A percentile compares a stretch with the other conserved stretches of the same genome.
Conservation (phyloP, 2,113 vertebrate species). For the Podarcis muralis region DNA sequence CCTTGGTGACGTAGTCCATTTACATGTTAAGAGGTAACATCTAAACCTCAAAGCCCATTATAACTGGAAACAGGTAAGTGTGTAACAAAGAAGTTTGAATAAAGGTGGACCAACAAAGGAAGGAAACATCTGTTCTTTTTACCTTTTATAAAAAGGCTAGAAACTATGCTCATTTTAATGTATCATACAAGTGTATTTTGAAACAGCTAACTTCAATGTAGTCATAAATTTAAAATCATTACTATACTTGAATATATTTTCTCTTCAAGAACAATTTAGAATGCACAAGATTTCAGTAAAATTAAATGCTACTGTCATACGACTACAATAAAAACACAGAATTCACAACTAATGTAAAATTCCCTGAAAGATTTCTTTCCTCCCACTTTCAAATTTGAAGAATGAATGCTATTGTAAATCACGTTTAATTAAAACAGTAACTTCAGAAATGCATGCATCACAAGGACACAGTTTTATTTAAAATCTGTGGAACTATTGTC, state of each 20-base stretch:
- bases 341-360: constrained; percentile 2
- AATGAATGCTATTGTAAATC: constrained; percentile 6
- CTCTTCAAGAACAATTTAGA: background rate
- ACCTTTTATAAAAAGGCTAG: background rate
- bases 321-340: background rate
- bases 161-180: background rate
- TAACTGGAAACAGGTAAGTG: background rate
- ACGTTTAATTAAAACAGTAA: background rate
- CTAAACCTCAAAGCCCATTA: background rate
- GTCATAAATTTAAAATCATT: background rate
- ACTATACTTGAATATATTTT: background rate
- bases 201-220: background rate
- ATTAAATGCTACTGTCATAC: background rate
- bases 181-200: background rate
- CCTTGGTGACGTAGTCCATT: background rate
- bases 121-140: background rate
- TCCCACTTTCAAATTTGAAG: constrained; percentile 11
- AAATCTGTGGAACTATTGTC: background rate
- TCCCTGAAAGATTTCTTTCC: background rate
- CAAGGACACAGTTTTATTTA: background rate
- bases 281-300: constrained; percentile 4
- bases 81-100: background rate
- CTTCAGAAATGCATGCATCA: constrained; percentile 4
- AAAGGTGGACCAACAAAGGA: background rate
- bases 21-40: background rate